phyloP scores from a whole-genome alignment of 2,888 invertebrate species.

The Pomacea canaliculata region DNA sequence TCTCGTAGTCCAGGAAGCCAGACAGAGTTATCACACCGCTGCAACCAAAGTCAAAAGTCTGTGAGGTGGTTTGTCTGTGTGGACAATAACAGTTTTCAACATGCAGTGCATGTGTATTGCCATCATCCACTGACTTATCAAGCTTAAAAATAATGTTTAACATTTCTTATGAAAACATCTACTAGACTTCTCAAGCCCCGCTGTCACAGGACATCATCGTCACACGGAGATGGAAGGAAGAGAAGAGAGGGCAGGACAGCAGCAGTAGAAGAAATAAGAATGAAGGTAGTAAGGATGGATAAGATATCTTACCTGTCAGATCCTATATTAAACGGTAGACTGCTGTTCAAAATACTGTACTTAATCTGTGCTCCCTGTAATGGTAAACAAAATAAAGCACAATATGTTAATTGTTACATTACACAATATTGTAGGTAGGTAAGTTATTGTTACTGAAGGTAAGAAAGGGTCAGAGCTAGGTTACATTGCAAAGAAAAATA shows the following conservation, averaged over 20 bases:
- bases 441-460: too few species aligned
- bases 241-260: slow-evolving; percentile 1
- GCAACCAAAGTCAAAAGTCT: slow-evolving; percentile 6
- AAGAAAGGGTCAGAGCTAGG: too few species aligned
- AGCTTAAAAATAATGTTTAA: too few species aligned
- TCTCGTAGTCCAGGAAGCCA: slow-evolving; percentile 30
- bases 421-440: too few species aligned
- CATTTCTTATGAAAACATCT: too few species aligned
- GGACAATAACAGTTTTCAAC: too few species aligned
- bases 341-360: slow-evolving; percentile 18
- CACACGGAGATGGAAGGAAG: background rate
- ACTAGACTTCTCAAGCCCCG: too few species aligned
- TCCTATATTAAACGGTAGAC: slow-evolving; percentile 7
- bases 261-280: background rate
- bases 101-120: too few species aligned
- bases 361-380: slow-evolving; percentile 6
- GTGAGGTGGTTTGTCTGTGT: too few species aligned
- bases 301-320: background rate
- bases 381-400: background rate
- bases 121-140: too few species aligned
- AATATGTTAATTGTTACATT: too few species aligned
- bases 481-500: too few species aligned
- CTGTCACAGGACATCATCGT: background rate
- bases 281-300: background rate
- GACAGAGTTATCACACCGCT: slow-evolving; percentile 30